phyloP scores from a whole-genome alignment of 2,113 vertebrate species.

The Nannobrachium achirus region DNA sequence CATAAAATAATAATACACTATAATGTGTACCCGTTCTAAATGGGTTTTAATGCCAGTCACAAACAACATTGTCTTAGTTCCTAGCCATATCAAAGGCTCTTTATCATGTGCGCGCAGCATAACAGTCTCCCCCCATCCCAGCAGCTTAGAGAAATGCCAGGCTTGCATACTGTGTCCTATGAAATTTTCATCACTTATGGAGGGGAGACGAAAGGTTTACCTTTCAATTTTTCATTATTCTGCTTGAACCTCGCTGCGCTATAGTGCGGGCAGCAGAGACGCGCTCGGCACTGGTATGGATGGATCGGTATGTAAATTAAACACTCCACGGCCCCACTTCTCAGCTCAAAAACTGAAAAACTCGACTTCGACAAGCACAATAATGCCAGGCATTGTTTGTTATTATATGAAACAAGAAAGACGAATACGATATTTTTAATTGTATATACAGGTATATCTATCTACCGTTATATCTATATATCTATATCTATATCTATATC shows the following conservation, averaged over 20 bases:
- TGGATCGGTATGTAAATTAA: slow-evolving; percentile 51
- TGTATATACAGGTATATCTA: no score
- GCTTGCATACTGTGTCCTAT: slow-evolving; percentile 69
- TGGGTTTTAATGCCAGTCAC: slow-evolving; percentile 25
- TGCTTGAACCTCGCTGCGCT: slow-evolving; percentile 61
- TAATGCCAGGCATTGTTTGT: no score
- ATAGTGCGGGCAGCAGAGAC: slow-evolving; percentile 45
- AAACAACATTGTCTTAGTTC: slow-evolving; percentile 45
- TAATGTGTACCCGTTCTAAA: no score
- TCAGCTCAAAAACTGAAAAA: no score
- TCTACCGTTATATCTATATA: no score
- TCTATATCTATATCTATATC: no score
- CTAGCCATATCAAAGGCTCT: slow-evolving; percentile 44
- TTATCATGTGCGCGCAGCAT: slow-evolving; percentile 34
- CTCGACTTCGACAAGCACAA: no score
- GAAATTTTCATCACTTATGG: slow-evolving; percentile 75
- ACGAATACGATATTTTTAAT: no score
- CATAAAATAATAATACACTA: no score
- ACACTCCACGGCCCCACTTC: slow-evolving; percentile 53
- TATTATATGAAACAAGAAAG: no score
- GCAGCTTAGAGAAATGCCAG: slow-evolving; percentile 52
- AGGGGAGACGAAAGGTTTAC: slow-evolving; percentile 61
- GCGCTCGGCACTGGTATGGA: slow-evolving; percentile 41
- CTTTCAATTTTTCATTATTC: slow-evolving; percentile 77
- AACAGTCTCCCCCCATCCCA: slow-evolving; percentile 23